Evolutionary conservation across 1,140 invertebrate species (phyloP).

Genomic region (Drosophila virilis): DNA sequence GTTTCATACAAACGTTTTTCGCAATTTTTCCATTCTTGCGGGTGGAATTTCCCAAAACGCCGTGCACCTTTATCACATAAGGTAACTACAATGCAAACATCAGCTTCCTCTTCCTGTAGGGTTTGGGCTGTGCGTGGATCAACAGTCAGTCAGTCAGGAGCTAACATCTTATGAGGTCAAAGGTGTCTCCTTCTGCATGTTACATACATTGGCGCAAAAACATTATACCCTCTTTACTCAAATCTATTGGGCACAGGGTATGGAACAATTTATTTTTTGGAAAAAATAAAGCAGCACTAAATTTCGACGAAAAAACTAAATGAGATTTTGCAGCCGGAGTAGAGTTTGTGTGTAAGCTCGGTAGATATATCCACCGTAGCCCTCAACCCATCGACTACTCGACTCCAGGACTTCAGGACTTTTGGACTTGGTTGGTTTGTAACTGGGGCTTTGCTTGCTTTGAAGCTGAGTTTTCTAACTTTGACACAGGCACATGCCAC

Average conservation of each 20-base stretch:
- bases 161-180: too few species aligned
- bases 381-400: not conserved
- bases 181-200: too few species aligned
- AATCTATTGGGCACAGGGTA: not conserved
- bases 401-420: not conserved
- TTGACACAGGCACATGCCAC: conserved; percentile 4
- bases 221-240: too few species aligned
- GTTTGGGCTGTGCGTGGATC: too few species aligned
- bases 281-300: conserved; percentile 20
- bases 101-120: too few species aligned
- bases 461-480: conserved; percentile 29
- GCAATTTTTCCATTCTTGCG: too few species aligned
- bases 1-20: too few species aligned
- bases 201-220: too few species aligned
- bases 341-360: conserved; percentile 20
- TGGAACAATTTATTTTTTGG: conserved; percentile 20
- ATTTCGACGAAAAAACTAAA: conserved; percentile 41
- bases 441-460: conserved; percentile 4
- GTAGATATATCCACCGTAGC: not conserved
- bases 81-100: too few species aligned
- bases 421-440: not conserved
- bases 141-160: too few species aligned
- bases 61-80: too few species aligned
- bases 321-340: conserved; percentile 22
- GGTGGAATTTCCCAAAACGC: too few species aligned